A percentile compares a stretch with the other conserved stretches of the same genome.
These are phyloP conservation scores for Drosophila lutescens DNA, from an alignment of 2,888 invertebrate species.

Conservation along the genomic window DNA sequence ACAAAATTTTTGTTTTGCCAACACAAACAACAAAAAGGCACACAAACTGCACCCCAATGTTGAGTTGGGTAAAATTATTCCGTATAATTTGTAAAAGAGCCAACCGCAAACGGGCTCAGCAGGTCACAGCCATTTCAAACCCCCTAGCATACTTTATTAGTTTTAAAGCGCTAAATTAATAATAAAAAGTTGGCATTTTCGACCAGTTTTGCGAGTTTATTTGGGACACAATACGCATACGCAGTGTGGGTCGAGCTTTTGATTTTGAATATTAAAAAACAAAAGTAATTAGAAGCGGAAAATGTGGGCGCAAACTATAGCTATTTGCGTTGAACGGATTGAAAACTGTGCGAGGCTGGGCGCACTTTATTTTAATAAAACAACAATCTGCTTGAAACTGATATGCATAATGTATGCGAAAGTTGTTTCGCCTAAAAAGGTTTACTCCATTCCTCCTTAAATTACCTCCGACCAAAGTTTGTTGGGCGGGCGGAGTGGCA, in stretches of 20 bases:
- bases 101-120: constrained; percentile 51
- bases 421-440: constrained; percentile 31
- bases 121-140: constrained; percentile 8
- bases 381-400: constrained; percentile 32
- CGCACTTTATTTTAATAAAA: constrained; percentile 43
- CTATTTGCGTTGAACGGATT: constrained; percentile 50
- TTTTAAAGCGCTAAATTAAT: constrained; percentile 73
- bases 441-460: constrained; percentile 34
- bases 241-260: constrained; percentile 60
- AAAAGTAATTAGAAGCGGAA: constrained; percentile 70
- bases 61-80: constrained; percentile 70
- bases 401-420: constrained; percentile 60
- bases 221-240: constrained; percentile 65
- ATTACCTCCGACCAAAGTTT: constrained; percentile 49
- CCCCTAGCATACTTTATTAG: constrained; percentile 66
- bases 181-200: constrained; percentile 64
- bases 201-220: constrained; percentile 57
- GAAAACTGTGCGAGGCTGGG: constrained; percentile 60
- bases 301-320: constrained; percentile 60
- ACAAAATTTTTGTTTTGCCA: constrained; percentile 25
- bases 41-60: constrained; percentile 40
- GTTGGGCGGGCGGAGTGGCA: constrained; percentile 35
- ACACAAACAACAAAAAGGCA: constrained; percentile 20
- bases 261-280: constrained; percentile 72
- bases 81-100: constrained; percentile 46